Base-by-base conservation (phyloP, 23 tunicate species). In the Trididemnum clinides region DNA sequence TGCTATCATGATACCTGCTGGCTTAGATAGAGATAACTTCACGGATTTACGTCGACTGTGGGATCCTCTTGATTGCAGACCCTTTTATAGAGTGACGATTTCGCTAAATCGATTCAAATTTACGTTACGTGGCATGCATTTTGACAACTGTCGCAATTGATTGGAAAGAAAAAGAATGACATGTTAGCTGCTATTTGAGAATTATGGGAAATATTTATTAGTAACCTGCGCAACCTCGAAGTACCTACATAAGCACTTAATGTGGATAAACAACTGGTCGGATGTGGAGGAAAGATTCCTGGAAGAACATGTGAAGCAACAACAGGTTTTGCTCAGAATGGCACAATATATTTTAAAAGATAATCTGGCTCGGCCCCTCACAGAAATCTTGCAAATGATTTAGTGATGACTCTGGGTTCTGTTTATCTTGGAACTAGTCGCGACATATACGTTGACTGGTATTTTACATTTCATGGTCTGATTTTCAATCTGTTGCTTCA, bases 231-330 rank as follows among this genome's bases (percentile, higher is more conserved):
- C 76, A 80, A 80, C 71, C 7, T 59, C 75, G 59, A 80, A 33
- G 37, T 80, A 7, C 70, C 70, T 22, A 58, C 10, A 2, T 21
- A 58, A 59, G 84, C 84, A 59, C 59, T 80, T 33, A 80, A 76
- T 59, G 84, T 80, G 35, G 76, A 80, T 80, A 34, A 57, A 32
- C 71, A 80, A 80, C 44, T 59, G 30, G 64, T 77, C 77, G 38
- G 77, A 70, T 70, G 38, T 39, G 27, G 81, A 15, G 58, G 81
- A 22, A 74, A 74, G 23, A 74, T 74, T 39, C 81, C 57, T 38
- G 81, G 81, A 36, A 74, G 81, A 74, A 74, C 81, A 74, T 74
- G 81, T 38, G 81, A 74, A 74, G 81, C 28, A 23, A 36, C 81
- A 36, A 19, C 81, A 37, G 28, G 81, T 18, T 74, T 74, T 74